Percentiles rank a stretch among this genome's conserved stretches.
Conservation (phyloP, 2,113 vertebrate species). For the Scalopus aquaticus region DNA sequence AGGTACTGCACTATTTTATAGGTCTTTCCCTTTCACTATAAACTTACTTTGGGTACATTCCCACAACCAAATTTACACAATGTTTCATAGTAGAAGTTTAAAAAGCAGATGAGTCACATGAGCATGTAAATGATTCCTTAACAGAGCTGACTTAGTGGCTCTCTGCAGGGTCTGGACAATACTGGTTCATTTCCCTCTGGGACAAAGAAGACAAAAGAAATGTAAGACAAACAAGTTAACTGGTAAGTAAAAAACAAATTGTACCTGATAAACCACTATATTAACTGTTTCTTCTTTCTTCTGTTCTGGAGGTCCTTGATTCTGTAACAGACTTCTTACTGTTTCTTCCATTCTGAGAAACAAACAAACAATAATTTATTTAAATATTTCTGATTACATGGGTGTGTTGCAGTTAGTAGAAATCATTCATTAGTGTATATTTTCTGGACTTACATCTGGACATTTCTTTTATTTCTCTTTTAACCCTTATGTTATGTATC, state of each 20-base stretch:
- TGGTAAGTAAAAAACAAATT: neutral
- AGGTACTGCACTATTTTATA: neutral
- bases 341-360: constrained; percentile 95
- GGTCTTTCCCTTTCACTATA: neutral
- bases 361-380: constrained; percentile 65
- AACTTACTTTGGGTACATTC: neutral
- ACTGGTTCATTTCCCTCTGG: neutral
- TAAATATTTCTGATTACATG: neutral
- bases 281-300: constrained; percentile 88
- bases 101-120: neutral
- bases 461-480: neutral
- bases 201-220: neutral
- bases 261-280: constrained; percentile 92
- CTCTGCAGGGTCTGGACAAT: neutral
- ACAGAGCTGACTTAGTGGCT: neutral
- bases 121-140: neutral
- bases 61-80: neutral
- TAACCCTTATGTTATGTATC: neutral
- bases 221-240: neutral
- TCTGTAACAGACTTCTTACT: constrained; percentile 91
- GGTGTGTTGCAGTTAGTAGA: neutral
- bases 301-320: constrained; percentile 88
- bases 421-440: neutral
- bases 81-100: neutral
- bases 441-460: neutral